Base-by-base conservation (phyloP, 2,888 invertebrate species). In the Argyra leucocephala region DNA sequence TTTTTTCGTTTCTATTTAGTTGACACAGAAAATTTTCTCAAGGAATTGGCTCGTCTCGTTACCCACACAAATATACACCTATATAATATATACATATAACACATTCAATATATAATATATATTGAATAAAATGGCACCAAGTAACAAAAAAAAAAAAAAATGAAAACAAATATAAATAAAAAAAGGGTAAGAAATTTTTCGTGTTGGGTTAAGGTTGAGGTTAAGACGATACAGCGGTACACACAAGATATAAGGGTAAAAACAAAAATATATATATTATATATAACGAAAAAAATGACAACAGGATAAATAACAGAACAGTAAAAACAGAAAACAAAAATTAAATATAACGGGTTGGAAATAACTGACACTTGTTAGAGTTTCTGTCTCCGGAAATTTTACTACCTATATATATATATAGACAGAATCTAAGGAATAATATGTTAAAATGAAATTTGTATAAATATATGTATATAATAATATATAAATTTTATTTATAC, bases 331-430 rank as follows among this genome's bases (percentile, higher is more conserved):
- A 31, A 31, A 31, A 31, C 31, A 31, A 31, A 31, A 31, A 31
- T 31, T 31, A 31, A 31, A 37, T 12, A 37, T 37, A 37, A 37
- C 37, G 37, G 37, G 37, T 37, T 37, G 37, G 37, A 37, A 37
- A 37, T 37, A 37, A 37, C 37, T 37, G 37, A 37, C 37, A 37
- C 37, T 37, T 37, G 37, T 37, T 37, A 37, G 37, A 37, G 37
- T 37, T 2, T 37, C 37, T 37, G 37, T 37, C 37, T 37, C 37
- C 37, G 37, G 37, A 3, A 3, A 37, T 15, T 37, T 37, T 37
- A 15, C 12, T 37, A 37, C 12, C 15, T 37, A 12, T 15, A 37
- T 37, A 37, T 37, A 12, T 37, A 37, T 15, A 12, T 37, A 26
- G 12, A 12, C 5, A 37, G 12, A 37, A 37, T 37, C 5, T 9